Evolutionary conservation across 1,140 invertebrate genomes (phyloP).

Genomic region (Danaus melanippus): DNA sequence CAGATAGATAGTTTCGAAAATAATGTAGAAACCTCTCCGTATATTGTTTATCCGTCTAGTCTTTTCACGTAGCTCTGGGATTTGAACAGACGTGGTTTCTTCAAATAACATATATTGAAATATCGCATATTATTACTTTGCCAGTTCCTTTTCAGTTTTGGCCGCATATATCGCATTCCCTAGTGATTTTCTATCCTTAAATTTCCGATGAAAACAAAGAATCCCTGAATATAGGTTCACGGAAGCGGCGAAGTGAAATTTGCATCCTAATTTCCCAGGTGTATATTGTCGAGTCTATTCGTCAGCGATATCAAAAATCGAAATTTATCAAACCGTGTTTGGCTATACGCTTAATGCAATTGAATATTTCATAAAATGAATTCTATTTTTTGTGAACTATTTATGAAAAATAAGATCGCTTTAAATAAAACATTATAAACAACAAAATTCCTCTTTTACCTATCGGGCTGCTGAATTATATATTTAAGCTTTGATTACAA

Average conservation of each 20-base stretch:
- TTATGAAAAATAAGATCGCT: too few relatives aligned
- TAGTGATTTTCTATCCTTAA: conserved; percentile 53
- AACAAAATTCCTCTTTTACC: too few relatives aligned
- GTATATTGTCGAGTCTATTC: conserved; percentile 48
- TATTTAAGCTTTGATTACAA: too few relatives aligned
- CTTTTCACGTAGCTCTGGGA: too few relatives aligned
- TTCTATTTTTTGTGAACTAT: too few relatives aligned
- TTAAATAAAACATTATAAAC: too few relatives aligned
- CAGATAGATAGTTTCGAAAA: too few relatives aligned
- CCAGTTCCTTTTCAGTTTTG: background rate
- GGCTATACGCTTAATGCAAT: background rate
- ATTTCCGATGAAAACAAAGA: conserved; percentile 67
- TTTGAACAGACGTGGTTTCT: conserved; percentile 6
- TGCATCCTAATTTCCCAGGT: conserved; percentile 68
- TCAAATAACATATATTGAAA: conserved; percentile 6
- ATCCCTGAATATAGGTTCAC: conserved; percentile 56
- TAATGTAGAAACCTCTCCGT: too few relatives aligned
- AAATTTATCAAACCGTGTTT: conserved; percentile 14
- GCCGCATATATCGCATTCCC: conserved; percentile 27
- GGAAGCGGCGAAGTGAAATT: conserved; percentile 57
- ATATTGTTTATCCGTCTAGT: too few relatives aligned
- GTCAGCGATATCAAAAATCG: conserved; percentile 54
- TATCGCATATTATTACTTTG: too few relatives aligned
- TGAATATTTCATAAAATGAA: too few relatives aligned
- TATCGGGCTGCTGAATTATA: too few relatives aligned